phyloP scores from a whole-genome alignment of 2,113 vertebrate genomes.

The Neofelis nebulosa region DNA sequence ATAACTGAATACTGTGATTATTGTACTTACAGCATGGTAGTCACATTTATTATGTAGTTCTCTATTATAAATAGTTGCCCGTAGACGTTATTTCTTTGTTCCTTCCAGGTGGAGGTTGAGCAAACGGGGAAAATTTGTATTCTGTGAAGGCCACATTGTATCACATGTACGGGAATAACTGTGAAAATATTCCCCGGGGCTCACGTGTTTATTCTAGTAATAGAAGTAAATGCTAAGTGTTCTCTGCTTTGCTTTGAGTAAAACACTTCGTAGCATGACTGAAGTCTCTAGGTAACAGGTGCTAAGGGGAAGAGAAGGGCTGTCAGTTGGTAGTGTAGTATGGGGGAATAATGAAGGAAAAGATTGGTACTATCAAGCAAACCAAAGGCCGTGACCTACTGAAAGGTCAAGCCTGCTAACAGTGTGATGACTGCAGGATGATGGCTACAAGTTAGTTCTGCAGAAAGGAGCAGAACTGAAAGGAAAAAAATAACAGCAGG shows the following conservation, averaged over 20 bases:
- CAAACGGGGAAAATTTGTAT: conserved; percentile 31
- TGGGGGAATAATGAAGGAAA: background rate
- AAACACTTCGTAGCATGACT: background rate
- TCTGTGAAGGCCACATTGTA: background rate
- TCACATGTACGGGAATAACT: background rate
- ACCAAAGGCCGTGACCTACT: background rate
- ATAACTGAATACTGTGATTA: conserved; percentile 25
- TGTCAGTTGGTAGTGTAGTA: background rate
- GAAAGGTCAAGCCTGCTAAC: background rate
- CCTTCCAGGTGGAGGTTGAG: background rate
- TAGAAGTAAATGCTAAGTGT: conserved; percentile 12
- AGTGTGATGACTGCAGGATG: background rate
- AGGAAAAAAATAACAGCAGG: background rate
- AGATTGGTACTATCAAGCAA: background rate
- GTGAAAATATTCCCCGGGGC: background rate
- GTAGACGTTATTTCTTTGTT: conserved; percentile 38
- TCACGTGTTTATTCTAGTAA: background rate
- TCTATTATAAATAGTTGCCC: background rate
- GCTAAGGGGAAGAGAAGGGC: background rate
- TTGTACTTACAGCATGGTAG: background rate
- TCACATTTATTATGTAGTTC: background rate
- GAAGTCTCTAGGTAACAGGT: background rate
- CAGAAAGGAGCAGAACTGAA: background rate
- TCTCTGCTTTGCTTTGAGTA: conserved; percentile 43
- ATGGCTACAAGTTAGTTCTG: background rate